Base-by-base conservation (phyloP, 2,797 vertebrate species). In the Rhinogobio ventralis region DNA sequence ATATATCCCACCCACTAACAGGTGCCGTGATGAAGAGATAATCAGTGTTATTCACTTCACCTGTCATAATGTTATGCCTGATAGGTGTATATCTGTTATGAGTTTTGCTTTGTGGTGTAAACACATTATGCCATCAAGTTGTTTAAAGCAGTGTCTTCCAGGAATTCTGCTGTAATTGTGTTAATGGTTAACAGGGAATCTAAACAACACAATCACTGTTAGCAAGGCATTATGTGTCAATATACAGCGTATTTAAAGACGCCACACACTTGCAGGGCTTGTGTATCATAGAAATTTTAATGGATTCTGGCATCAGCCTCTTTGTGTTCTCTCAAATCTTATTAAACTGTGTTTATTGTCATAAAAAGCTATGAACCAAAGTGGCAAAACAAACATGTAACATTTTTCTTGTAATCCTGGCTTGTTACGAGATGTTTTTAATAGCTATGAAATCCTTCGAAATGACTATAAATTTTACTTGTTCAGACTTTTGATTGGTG, bases 401-500 rank as follows among this genome's bases (percentile, higher is more conserved):
- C 62, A 82, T 75, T 30, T 68, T 57, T 10, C 73, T 89, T 71
- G 62, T 14, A 82, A 87, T 91, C 89, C 90, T 83, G 67, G 82
- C 79, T 90, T 87, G 84, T 89, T 83, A 76, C 87, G 36, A 84
- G 89, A 84, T 90, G 85, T 64, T 68, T 76, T 75, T 73, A 85
- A 64, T 77, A 82, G 92, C 76, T 46, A 84, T 60, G 62, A 68
- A 15, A 85, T 87, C 88, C 88, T 90, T 92, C 89, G 75, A 90
- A 90, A 91, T 82, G 5, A 72, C 85, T 68, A 76, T 93, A 91
- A 94, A 93, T 93, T 88, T 90, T 87, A 87, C 89, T 91, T 86
- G 89, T 79, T 88, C 79, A 79, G 87, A 91, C 91, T 83, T 83
- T 85, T 87, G 91, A 75, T 81, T 80, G 79, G 60, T 30, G 57